Evolutionary conservation across 2,797 vertebrate species (phyloP).

Genomic region (Muraenolepis orangiensis): DNA sequence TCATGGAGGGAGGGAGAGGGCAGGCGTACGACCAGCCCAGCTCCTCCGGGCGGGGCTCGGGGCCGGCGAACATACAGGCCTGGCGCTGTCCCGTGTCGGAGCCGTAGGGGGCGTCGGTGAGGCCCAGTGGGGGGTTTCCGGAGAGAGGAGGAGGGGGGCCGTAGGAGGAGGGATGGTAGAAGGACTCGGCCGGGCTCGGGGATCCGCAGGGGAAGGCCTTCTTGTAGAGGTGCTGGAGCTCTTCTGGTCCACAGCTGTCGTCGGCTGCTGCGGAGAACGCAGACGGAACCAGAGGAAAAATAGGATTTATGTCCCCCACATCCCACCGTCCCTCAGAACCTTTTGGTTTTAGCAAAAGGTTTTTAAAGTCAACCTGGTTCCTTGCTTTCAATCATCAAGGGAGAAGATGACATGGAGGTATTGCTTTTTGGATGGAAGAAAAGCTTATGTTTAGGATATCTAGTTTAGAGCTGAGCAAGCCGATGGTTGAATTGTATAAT

Average conservation of each 20-base stretch:
- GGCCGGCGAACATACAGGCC: slow-evolving; percentile 92
- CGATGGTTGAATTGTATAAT: no score
- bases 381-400: no score
- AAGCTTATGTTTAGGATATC: not conserved
- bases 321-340: not conserved
- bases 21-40: slow-evolving; percentile 90
- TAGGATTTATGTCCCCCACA: not conserved
- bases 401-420: no score
- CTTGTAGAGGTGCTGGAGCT: slow-evolving; percentile 81
- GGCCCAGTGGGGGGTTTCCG: slow-evolving; percentile 46
- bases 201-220: slow-evolving; percentile 86
- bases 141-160: slow-evolving; percentile 73
- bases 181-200: slow-evolving; percentile 82
- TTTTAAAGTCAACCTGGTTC: no score
- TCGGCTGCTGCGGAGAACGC: slow-evolving; percentile 63
- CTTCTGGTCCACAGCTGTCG: slow-evolving; percentile 80
- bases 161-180: slow-evolving; percentile 80
- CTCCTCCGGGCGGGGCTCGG: slow-evolving; percentile 85
- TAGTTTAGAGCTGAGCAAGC: not conserved
- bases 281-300: slow-evolving; percentile 9
- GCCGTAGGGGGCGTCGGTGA: slow-evolving; percentile 78
- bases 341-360: no score
- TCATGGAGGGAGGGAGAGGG: slow-evolving; percentile 83
- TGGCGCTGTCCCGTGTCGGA: slow-evolving; percentile 89
- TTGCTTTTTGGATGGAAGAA: no score